phyloP scores from a whole-genome alignment of 2,888 invertebrate genomes.

The Platycheirus albimanus region DNA sequence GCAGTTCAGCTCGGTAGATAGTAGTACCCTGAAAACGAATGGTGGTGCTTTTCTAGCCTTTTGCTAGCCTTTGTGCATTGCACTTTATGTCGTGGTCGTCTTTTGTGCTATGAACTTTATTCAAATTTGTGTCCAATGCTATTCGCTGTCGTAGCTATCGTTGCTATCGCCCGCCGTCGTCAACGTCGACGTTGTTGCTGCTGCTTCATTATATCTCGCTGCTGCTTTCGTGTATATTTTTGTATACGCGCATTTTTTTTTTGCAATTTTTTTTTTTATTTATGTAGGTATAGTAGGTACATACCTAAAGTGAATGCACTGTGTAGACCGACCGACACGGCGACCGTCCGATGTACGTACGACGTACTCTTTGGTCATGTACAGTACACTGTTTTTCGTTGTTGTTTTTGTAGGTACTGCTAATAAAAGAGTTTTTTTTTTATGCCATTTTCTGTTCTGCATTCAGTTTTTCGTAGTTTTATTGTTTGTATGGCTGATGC shows the following conservation, averaged over 20 bases:
- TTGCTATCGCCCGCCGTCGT: too few relatives aligned
- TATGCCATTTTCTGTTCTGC: constrained; percentile 28
- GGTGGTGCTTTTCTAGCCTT: constrained; percentile 45
- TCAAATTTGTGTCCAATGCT: constrained; percentile 66
- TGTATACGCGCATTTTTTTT: constrained; percentile 59
- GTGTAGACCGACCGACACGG: constrained; percentile 46
- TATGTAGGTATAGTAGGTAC: constrained; percentile 9
- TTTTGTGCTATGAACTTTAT: constrained; percentile 70
- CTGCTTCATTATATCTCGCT: constrained; percentile 58
- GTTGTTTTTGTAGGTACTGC: constrained; percentile 35
- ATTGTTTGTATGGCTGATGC: constrained; percentile 54
- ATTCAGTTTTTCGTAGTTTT: constrained; percentile 38
- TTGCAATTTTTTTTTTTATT: constrained; percentile 50
- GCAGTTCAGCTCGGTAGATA: too few relatives aligned
- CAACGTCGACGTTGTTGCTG: constrained; percentile 38
- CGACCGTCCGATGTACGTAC: constrained; percentile 1
- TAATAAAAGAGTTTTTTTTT: constrained; percentile 26
- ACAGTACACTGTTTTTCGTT: constrained; percentile 17
- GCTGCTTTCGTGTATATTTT: constrained; percentile 43
- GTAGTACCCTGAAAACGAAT: constrained; percentile 11
- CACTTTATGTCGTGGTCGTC: constrained; percentile 60
- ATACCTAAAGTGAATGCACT: constrained; percentile 68
- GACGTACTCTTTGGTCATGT: constrained; percentile 53
- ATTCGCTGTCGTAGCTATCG: constrained; percentile 46
- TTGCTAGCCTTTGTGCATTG: constrained; percentile 59